A percentile compares a stretch with the other conserved stretches of the same genome.
These are phyloP conservation scores for Platalea minor DNA, from an alignment of 2,797 vertebrate genomes.

Conservation along the genomic window DNA sequence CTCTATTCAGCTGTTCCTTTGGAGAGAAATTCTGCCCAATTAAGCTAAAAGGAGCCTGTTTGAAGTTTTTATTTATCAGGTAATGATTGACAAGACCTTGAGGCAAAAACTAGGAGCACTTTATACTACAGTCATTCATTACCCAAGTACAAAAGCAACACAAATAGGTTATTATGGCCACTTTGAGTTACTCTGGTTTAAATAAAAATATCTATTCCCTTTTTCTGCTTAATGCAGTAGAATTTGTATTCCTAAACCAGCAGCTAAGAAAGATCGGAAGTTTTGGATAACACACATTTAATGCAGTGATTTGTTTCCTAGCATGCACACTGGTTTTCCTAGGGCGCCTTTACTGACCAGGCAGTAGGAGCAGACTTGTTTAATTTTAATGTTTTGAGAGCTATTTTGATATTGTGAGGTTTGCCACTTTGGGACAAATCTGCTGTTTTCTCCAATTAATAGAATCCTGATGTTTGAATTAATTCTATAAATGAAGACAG, in stretches of 20 bases:
- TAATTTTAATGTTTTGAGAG: background rate
- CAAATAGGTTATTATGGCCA: conserved; percentile 23
- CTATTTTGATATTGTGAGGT: background rate
- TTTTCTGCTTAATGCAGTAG: background rate
- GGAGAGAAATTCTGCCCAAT: conserved; percentile 42
- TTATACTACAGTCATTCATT: conserved; percentile 39
- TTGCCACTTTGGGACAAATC: background rate
- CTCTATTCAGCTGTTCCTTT: background rate
- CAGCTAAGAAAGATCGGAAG: background rate
- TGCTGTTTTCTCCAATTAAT: background rate
- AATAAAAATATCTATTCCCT: conserved; percentile 14
- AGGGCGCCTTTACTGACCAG: background rate
- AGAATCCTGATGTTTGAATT: background rate
- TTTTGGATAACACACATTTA: background rate
- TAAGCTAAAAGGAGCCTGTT: conserved; percentile 41
- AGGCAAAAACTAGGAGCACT: conserved; percentile 40
- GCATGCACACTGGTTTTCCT: background rate
- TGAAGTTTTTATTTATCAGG: conserved; percentile 68
- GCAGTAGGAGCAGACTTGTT: background rate
- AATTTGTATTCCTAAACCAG: background rate
- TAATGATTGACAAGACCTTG: conserved; percentile 68
- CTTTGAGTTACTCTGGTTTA: conserved; percentile 11
- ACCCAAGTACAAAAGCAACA: conserved; percentile 22
- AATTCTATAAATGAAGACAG: background rate
- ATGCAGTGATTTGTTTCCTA: background rate